These are phyloP conservation scores for Willowsia nigromaculata DNA, from an alignment of 2,888 invertebrate species.

Conservation along the genomic window DNA sequence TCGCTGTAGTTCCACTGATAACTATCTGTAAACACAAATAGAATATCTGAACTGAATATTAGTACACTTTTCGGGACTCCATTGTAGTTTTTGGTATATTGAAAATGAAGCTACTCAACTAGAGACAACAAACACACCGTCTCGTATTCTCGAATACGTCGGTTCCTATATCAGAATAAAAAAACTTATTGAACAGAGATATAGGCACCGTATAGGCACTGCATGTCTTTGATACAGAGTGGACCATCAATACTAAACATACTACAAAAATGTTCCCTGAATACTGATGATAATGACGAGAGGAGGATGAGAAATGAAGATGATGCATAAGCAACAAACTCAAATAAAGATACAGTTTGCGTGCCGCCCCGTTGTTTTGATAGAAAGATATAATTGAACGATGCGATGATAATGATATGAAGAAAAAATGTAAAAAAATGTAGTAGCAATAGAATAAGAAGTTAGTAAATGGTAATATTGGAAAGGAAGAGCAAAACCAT, in stretches of 20 bases:
- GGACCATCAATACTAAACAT: slow-evolving; percentile 33
- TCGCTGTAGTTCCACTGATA: slow-evolving; percentile 6
- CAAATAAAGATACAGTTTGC: slow-evolving; percentile 57
- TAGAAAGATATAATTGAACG: slow-evolving; percentile 31
- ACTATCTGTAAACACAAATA: slow-evolving; percentile 39
- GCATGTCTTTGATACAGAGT: not conserved
- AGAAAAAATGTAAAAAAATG: not conserved
- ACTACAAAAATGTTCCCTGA: slow-evolving; percentile 33
- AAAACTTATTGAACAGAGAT: not conserved
- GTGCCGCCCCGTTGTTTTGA: slow-evolving; percentile 48
- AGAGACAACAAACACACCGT: not conserved
- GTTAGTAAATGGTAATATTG: slow-evolving; percentile 18
- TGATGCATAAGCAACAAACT: slow-evolving; percentile 56
- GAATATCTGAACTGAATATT: not conserved
- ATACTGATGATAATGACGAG: slow-evolving; percentile 57
- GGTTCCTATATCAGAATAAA: not conserved
- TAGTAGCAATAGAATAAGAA: not conserved
- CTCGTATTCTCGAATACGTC: not conserved
- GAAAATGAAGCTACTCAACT: slow-evolving; percentile 21
- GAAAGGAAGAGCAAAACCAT: not conserved
- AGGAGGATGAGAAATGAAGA: slow-evolving; percentile 43
- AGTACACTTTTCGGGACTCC: not conserved
- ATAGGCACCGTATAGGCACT: not conserved
- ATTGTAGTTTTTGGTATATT: slow-evolving; percentile 5
- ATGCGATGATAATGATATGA: slow-evolving; percentile 30